These are phyloP conservation scores for Aporophyla nigra DNA, from an alignment of 2,888 invertebrate genomes.

Conservation along the genomic window DNA sequence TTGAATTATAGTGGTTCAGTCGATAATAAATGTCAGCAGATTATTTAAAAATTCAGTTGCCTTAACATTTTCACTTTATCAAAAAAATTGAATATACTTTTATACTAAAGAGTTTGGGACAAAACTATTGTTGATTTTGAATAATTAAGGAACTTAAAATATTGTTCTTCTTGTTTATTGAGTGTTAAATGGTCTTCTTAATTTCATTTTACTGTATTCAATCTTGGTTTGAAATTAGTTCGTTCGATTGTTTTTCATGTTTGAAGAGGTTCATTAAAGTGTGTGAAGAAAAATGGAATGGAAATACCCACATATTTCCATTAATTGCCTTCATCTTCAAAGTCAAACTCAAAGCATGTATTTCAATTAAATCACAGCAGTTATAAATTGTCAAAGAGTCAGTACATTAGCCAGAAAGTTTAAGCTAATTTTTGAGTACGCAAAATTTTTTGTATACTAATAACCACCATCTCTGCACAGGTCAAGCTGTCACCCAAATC, in stretches of 20 bases:
- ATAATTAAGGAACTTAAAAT: neutral
- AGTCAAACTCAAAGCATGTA: neutral
- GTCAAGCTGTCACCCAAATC: conserved; percentile 44
- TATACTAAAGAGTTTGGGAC: neutral
- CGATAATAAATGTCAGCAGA: neutral
- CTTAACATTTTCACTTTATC: neutral
- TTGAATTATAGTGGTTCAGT: neutral
- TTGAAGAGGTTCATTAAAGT: neutral
- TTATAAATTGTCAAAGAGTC: neutral
- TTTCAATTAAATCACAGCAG: neutral
- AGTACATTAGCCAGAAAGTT: neutral
- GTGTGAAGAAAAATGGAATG: too few species aligned
- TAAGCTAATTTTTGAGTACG: neutral
- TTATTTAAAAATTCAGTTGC: neutral
- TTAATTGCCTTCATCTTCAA: neutral
- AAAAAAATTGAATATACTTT: neutral
- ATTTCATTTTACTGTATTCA: neutral
- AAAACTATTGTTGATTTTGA: neutral
- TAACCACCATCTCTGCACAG: conserved; percentile 19
- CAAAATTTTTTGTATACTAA: neutral
- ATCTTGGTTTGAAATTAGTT: neutral
- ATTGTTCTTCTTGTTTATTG: neutral
- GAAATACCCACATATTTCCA: too few species aligned
- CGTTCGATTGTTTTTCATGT: too few species aligned
- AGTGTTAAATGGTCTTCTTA: neutral